Evolutionary conservation across 2,888 invertebrate genomes (phyloP).

Genomic region (Pegoplata infirma): DNA sequence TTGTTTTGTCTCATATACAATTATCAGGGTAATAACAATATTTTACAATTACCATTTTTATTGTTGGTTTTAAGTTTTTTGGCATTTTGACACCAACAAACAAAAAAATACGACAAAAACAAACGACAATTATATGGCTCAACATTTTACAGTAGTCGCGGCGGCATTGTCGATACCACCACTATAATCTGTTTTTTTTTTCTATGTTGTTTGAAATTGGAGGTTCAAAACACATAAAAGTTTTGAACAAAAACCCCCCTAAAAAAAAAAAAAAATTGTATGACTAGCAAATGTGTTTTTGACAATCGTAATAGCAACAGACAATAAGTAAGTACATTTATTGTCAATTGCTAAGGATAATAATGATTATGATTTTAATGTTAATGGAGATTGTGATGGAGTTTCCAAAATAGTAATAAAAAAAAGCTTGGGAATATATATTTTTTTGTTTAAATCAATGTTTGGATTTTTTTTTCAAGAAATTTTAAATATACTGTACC

Average conservation of each 20-base stretch:
- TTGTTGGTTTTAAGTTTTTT: slow-evolving; percentile 24
- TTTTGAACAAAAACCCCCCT: neutral
- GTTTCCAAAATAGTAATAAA: neutral
- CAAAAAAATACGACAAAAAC: neutral
- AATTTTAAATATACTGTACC: no score
- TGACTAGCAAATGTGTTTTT: neutral
- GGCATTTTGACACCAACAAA: slow-evolving; percentile 37
- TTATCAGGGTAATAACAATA: slow-evolving; percentile 35
- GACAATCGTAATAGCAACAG: neutral
- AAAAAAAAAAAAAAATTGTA: neutral
- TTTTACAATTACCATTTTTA: slow-evolving; percentile 44
- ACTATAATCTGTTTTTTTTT: slow-evolving; percentile 5
- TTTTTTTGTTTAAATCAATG: no score
- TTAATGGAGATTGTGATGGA: neutral
- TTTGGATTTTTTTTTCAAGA: no score
- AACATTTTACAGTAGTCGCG: slow-evolving; percentile 35
- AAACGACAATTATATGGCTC: slow-evolving; percentile 32
- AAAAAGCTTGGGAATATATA: no score
- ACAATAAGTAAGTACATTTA: neutral
- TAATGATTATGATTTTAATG: neutral
- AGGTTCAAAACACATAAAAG: neutral
- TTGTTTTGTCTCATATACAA: slow-evolving; percentile 2
- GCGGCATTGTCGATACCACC: neutral
- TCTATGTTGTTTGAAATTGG: neutral
- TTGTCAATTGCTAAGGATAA: slow-evolving; percentile 1